These are phyloP conservation scores for Liodrosophila aerea DNA, from an alignment of 2,888 invertebrate genomes.

Conservation along the genomic window DNA sequence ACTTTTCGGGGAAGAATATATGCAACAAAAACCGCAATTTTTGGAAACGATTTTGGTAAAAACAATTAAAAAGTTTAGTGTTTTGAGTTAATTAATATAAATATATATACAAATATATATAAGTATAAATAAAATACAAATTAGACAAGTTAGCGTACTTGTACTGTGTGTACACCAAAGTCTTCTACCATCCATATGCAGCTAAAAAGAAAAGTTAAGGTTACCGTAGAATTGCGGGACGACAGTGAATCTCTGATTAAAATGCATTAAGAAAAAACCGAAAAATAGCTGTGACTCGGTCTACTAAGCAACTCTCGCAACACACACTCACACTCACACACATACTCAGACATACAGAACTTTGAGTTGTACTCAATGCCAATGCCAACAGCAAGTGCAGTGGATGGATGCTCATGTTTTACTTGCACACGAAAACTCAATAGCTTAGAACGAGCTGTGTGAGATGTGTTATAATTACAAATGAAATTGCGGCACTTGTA, in stretches of 20 bases:
- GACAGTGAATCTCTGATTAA: constrained; percentile 61
- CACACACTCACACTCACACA: not conserved
- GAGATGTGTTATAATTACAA: constrained; percentile 57
- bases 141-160: not conserved
- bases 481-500: constrained; percentile 47
- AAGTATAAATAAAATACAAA: not conserved
- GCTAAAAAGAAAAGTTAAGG: constrained; percentile 62
- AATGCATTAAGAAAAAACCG: constrained; percentile 23
- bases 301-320: constrained; percentile 60
- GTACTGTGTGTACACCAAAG: constrained; percentile 3
- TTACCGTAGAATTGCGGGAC: constrained; percentile 27
- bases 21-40: too few relatives aligned
- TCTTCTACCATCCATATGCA: not conserved
- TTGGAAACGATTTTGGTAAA: too few relatives aligned
- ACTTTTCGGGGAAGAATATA: too few relatives aligned
- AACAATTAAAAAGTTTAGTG: too few relatives aligned
- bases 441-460: constrained; percentile 75
- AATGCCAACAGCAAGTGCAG: constrained; percentile 14
- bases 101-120: not conserved
- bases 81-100: too few relatives aligned
- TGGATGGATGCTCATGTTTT: constrained; percentile 31
- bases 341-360: not conserved
- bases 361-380: constrained; percentile 19
- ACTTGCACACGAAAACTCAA: constrained; percentile 63
- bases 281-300: constrained; percentile 53